Conservation (phyloP, 2,888 invertebrate species). For the Oscheius sp. region DNA sequence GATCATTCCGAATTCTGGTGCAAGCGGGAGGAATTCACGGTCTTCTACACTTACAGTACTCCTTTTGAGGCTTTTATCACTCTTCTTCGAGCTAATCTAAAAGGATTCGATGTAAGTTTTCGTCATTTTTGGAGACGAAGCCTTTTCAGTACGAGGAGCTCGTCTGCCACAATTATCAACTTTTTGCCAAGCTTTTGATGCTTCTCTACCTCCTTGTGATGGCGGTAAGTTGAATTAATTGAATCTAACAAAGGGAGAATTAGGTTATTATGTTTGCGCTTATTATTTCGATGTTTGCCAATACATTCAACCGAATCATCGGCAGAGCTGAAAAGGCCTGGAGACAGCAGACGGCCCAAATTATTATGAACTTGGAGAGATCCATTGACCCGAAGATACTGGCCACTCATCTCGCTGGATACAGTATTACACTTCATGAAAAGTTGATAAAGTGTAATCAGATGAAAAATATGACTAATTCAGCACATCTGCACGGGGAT, state of each 20-base stretch:
- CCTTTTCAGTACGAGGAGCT: conserved; percentile 88
- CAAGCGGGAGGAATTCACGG: conserved; percentile 68
- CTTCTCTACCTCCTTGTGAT: conserved; percentile 93
- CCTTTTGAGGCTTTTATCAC: conserved; percentile 96
- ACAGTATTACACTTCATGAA: conserved; percentile 81
- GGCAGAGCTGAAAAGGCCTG: conserved; percentile 98
- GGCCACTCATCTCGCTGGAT: conserved; percentile 90
- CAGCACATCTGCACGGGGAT: conserved; percentile 77
- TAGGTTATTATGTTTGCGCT: conserved; percentile 84
- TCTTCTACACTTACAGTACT: conserved; percentile 77
- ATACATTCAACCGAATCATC: conserved; percentile 96
- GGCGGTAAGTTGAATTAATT: too few relatives aligned
- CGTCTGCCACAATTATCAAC: conserved; percentile 88
- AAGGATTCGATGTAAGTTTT: conserved; percentile 90
- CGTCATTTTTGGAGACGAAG: too few relatives aligned
- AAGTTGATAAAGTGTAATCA: neutral
- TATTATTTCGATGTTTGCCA: conserved; percentile 91
- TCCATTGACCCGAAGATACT: conserved; percentile 90
- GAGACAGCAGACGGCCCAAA: conserved; percentile 98
- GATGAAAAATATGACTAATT: neutral
- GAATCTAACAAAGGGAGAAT: too few relatives aligned
- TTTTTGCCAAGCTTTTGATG: conserved; percentile 92
- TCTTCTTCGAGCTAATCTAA: conserved; percentile 94
- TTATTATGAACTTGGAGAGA: conserved; percentile 93
- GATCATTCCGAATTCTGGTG: conserved; percentile 31